Evolutionary conservation across 2,113 vertebrate genomes (phyloP), one percentile per base, ranked within the genome.

Genomic region (Takifugu flavidus): DNA sequence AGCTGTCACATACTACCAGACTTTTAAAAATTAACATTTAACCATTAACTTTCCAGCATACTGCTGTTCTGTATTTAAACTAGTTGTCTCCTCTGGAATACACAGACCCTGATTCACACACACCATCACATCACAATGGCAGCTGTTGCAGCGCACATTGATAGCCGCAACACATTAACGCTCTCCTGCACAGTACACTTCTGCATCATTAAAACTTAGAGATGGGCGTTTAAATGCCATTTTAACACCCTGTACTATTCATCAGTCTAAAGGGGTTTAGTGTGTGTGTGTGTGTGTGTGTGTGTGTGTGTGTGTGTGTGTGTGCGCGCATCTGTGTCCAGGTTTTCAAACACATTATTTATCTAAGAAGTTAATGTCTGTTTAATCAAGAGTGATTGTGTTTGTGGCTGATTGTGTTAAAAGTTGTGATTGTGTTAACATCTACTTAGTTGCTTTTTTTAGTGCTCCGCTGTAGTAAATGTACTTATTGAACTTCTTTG

Each of bases 331-430:
- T 68, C 43, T 31, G 25, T 61, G 62, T 72, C 62, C 34, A 29
- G 45, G 60, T 60, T 46, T 79, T 74, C 12, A 43, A 45, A 71
- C 72, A 55, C 47, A 73, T 84, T 82, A 82, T 80, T 83, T 82
- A 86, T 86, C 84, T 65, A 67, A 78, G 68, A 82, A 75, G 73
- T 80, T 85, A 28, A 66, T 14, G 56, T 85, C 75, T 83, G 62
- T 86, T 83, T 87, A 86, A 86, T 88, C 74, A 85, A 88, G 81
- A 90, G 79, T 88, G 85, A 90, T 39, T 39, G 7, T 10, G 7
- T 39, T 6, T 39, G 29, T 31, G 29, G 42, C 25, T 72, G 47
- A 45, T 54, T 31, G 29, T 31, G 29, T 31, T 3, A 31, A 31
- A 31, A 31, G 3, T 6, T 4, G 54, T 50, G 31, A 39, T 39